Base-by-base conservation (phyloP, 2,113 vertebrate species). In the Rynchops niger region DNA sequence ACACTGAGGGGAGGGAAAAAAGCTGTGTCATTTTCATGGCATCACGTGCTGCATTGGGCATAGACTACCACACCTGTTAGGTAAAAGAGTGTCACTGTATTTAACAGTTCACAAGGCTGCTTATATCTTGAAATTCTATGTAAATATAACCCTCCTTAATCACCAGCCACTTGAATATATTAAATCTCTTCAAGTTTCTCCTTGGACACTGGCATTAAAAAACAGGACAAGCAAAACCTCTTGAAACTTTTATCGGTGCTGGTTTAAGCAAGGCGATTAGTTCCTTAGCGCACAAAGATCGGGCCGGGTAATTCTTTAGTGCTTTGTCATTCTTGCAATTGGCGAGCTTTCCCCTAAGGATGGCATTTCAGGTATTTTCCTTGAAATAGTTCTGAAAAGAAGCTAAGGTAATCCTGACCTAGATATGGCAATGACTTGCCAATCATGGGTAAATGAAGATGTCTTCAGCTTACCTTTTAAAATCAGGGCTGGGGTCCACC, bases 71-170 rank as follows among this genome's bases (percentile, higher is more conserved):
- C 93, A 73, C 91, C 93, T 95, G 38, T 19, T 89, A 77, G 62
- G 72, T 87, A 86, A 96, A 96, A 96, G 73, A 49, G 0, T 34
- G 53, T 72, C 66, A 58, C 36, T 84, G 50, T 78, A 61, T 82
- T 77, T 85, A 49, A 38, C 62, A 85, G 47, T 47, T 91, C 36
- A 63, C 38, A 86, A 25, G 52, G 47, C 80, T 86, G 56, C 29
- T 81, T 50, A 0, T 88, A 49, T 47, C 72, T 88, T 92, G 38
- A 93, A 95, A 67, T 55, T 38, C 72, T 70, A 0, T 61, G 56
- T 87, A 95, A 86, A 87, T 73, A 76, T 0, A 82, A 25, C 45
- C 17, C 58, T 49, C 22, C 40, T 82, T 85, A 72, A 21, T 77
- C 81, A 65, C 36, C 6, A 3, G 15, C 32, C n/a, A 87, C 17